Evolutionary conservation across 2,113 vertebrate genomes (phyloP).

Genomic region (Pseudois nayaur): DNA sequence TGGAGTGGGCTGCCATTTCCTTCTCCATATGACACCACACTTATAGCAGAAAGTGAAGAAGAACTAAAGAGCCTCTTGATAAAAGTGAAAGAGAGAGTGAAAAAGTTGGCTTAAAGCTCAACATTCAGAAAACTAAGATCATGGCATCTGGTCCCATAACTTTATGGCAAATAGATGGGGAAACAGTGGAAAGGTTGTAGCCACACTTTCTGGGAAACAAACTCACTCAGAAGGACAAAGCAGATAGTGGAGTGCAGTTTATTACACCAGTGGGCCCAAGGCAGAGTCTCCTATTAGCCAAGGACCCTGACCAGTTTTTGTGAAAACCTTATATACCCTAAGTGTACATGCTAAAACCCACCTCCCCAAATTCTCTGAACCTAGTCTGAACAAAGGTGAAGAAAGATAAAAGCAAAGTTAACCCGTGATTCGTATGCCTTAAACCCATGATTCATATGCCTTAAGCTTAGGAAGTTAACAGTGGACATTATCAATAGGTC

Average conservation of each 20-base stretch:
- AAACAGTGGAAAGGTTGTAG: neutral
- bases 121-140: neutral
- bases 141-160: neutral
- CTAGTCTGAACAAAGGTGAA: neutral
- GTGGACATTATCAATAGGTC: neutral
- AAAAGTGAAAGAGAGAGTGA: neutral
- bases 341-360: neutral
- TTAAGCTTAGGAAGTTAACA: neutral
- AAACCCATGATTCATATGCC: neutral
- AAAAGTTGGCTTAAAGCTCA: neutral
- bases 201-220: accelerated
- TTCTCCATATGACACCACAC: neutral
- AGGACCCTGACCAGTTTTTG: neutral
- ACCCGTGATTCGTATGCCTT: accelerated
- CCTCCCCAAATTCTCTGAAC: neutral
- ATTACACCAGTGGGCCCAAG: accelerated
- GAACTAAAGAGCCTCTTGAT: neutral
- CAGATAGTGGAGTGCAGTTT: neutral
- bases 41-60: neutral
- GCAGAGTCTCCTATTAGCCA: neutral
- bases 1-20: no score
- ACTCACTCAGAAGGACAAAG: neutral
- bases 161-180: neutral
- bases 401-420: neutral
- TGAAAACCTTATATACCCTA: neutral